These are phyloP conservation scores for Thumatha senex DNA, from an alignment of 2,888 invertebrate genomes.

Conservation along the genomic window DNA sequence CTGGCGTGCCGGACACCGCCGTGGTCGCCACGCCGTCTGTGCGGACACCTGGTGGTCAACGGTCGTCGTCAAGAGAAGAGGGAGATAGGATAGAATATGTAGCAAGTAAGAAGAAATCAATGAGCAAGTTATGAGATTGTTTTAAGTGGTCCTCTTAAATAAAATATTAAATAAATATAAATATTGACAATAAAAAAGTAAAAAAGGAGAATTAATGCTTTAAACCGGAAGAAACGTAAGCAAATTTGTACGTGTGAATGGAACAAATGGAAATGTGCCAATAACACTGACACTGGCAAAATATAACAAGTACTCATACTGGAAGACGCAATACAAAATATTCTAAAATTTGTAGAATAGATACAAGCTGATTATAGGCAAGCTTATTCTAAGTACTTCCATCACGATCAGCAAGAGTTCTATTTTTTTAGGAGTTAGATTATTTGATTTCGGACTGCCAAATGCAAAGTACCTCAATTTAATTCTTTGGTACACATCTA, in stretches of 20 bases:
- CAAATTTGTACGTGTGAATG: constrained; percentile 34
- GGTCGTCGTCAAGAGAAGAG: constrained; percentile 77
- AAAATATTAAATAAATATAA: background rate
- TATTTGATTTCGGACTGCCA: no score
- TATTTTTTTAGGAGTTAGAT: no score
- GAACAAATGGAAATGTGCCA: constrained; percentile 36
- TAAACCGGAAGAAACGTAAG: constrained; percentile 22
- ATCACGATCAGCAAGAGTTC: no score
- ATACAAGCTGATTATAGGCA: no score
- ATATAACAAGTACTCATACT: background rate
- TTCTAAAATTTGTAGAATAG: no score
- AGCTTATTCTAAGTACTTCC: no score
- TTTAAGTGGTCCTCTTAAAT: background rate
- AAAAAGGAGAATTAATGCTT: constrained; percentile 13
- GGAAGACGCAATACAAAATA: background rate
- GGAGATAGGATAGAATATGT: constrained; percentile 69
- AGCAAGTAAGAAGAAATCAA: constrained; percentile 36
- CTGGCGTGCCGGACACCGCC: constrained; percentile 34
- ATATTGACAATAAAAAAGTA: constrained; percentile 7
- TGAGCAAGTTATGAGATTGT: constrained; percentile 1
- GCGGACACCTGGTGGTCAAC: constrained; percentile 84
- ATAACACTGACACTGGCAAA: constrained; percentile 32
- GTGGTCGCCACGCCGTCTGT: constrained; percentile 81
- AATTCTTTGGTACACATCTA: no score
- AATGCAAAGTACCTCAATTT: no score